Conservation (phyloP, 2,797 vertebrate genomes). For the Labeo calbasu region DNA sequence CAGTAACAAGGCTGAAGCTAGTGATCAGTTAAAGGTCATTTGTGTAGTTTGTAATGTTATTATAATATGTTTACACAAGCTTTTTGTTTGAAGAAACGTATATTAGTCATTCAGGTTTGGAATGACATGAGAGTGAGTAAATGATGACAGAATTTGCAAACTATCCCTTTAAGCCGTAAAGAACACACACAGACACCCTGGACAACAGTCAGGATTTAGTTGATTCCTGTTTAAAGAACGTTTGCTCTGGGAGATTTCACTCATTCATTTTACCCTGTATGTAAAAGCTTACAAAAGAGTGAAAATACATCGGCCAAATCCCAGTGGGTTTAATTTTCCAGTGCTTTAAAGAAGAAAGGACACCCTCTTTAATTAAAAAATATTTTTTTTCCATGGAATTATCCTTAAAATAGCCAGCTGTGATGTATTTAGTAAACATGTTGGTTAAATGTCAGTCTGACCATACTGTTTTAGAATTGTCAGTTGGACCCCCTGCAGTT, state of each 20-base stretch:
- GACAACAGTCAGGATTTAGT: conserved; percentile 23
- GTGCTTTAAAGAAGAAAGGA: not conserved
- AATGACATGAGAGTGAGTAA: not conserved
- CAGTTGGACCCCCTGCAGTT: not conserved
- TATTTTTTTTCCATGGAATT: not conserved
- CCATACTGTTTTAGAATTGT: not conserved
- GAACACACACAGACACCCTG: not conserved
- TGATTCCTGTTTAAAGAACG: conserved; percentile 34
- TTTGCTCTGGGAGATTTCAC: conserved; percentile 16
- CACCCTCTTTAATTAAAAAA: too few species aligned
- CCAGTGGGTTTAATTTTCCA: not conserved
- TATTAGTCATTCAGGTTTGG: not conserved
- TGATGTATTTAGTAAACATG: not conserved
- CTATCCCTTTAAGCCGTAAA: not conserved
- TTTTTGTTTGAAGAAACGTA: not conserved
- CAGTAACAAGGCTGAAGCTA: not conserved
- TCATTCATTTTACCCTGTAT: not conserved
- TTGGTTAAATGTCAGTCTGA: not conserved
- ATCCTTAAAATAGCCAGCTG: not conserved
- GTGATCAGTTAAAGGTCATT: conserved; percentile 3
- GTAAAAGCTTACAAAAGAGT: not conserved
- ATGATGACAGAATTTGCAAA: not conserved
- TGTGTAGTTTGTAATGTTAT: not conserved
- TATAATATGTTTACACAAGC: not conserved
- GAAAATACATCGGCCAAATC: conserved; percentile 28